These are phyloP conservation scores for Eupithecia insigniata DNA, from an alignment of 2,888 invertebrate species.

Conservation along the genomic window DNA sequence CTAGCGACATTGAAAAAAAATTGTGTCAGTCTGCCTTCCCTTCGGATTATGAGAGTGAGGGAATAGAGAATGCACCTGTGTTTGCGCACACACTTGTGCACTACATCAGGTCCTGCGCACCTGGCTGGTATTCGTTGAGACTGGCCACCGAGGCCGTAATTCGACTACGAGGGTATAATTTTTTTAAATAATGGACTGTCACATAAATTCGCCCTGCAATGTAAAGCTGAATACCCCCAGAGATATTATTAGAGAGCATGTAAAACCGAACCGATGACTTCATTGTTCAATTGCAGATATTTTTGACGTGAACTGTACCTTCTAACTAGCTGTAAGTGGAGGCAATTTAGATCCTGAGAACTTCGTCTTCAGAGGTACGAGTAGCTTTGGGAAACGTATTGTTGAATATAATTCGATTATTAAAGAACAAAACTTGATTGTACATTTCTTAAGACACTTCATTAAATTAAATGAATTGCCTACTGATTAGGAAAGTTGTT, in stretches of 20 bases:
- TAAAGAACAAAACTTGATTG: neutral
- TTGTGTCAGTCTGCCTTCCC: too few species aligned
- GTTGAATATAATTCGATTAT: slow-evolving; percentile 5
- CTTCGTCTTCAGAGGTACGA: neutral
- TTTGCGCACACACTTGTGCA: too few species aligned
- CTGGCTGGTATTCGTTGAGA: too few species aligned
- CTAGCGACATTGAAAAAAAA: too few species aligned
- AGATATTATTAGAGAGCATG: neutral
- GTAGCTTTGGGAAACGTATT: neutral
- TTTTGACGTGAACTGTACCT: neutral
- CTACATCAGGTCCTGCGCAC: too few species aligned
- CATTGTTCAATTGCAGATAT: neutral
- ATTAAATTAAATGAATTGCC: neutral
- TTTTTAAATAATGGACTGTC: too few species aligned
- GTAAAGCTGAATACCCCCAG: neutral
- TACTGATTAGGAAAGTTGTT: neutral
- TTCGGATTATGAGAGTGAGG: too few species aligned
- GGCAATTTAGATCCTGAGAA: slow-evolving; percentile 8
- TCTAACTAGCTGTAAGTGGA: slow-evolving; percentile 12
- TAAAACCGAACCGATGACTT: neutral
- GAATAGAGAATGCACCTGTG: too few species aligned
- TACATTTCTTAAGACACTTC: neutral
- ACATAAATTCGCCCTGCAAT: neutral
- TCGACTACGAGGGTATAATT: too few species aligned
- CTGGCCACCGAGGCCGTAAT: too few species aligned